Base-by-base conservation (phyloP, 1,140 invertebrate species). In the Drosophila triauraria region DNA sequence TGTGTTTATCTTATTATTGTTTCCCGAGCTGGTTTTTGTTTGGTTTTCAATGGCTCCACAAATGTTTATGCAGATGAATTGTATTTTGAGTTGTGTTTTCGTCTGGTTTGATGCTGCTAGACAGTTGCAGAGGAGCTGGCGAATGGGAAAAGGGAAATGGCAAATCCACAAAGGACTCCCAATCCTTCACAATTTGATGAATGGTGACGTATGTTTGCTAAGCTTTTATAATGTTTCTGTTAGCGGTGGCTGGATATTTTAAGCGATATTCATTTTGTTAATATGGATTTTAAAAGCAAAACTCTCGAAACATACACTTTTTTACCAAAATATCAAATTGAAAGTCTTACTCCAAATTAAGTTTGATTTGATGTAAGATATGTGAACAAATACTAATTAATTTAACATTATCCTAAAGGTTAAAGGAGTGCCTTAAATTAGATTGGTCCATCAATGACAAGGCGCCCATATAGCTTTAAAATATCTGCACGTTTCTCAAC, bases 61-160 rank as follows among this genome's bases (percentile, higher is more conserved):
- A 88, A 88, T 88, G 84, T 88, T 88, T 88, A 88, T 88, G 84
- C 84, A 88, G 84, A 84, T 88, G 85, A 84, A 88, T 88, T 88
- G 85, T 88, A 74, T 88, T 88, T 90, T 82, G 80, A 84, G 75
- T 81, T 90, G 78, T 72, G 74, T 88, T 78, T 84, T 79, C 57
- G 80, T 84, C 85, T 83, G 65, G 35, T 54, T 85, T 47, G 27
- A 50, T 51, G 59, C 58, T 58, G 56, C 51, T 43, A 61, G 54
- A 63, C 35, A 38, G 17, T 20, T 54, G n/a, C 35, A 30, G 10
- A 35, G 20, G 12, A 23, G 44, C 9, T 25, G 63, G n/a, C 17
- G 44, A 15, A 12, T 15, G n/a, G 27, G 13, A 3, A 9, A 10
- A n/a, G 30, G 13, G 30, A 43, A 30, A 54, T 46, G 20, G 42